These are phyloP conservation scores for Artibeus jamaicensis DNA, from an alignment of 2,797 vertebrate species.

Conservation along the genomic window DNA sequence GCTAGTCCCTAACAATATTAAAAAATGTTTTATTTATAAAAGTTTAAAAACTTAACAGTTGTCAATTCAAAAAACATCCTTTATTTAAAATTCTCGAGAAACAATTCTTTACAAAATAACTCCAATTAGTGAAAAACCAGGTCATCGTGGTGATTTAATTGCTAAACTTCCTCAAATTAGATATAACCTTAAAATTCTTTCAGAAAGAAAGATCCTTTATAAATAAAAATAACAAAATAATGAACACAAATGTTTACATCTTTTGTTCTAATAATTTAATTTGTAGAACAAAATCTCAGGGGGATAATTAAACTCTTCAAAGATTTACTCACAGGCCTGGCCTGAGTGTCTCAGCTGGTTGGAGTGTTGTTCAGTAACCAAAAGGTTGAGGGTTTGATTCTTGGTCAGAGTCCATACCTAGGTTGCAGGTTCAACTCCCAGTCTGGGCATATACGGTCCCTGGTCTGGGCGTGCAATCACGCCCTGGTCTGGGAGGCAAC, in stretches of 20 bases:
- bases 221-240: background rate
- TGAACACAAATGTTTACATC: background rate
- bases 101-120: background rate
- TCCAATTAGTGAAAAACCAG: background rate
- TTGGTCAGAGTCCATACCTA: too few relatives aligned
- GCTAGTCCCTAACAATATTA: background rate
- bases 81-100: background rate
- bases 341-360: too few relatives aligned
- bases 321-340: background rate
- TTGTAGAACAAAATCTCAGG: background rate
- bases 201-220: background rate
- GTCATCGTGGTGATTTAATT: background rate
- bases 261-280: background rate
- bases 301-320: background rate
- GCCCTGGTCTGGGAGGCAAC: too few relatives aligned
- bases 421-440: too few relatives aligned
- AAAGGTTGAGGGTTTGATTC: too few relatives aligned
- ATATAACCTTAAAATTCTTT: background rate
- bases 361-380: too few relatives aligned
- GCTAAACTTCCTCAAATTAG: background rate
- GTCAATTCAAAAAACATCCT: background rate
- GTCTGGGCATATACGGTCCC: too few relatives aligned
- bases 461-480: too few relatives aligned
- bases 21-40: conserved; percentile 10
- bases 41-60: background rate